Base-by-base conservation (phyloP, 2,888 invertebrate species). In the Girardia tigrina region DNA sequence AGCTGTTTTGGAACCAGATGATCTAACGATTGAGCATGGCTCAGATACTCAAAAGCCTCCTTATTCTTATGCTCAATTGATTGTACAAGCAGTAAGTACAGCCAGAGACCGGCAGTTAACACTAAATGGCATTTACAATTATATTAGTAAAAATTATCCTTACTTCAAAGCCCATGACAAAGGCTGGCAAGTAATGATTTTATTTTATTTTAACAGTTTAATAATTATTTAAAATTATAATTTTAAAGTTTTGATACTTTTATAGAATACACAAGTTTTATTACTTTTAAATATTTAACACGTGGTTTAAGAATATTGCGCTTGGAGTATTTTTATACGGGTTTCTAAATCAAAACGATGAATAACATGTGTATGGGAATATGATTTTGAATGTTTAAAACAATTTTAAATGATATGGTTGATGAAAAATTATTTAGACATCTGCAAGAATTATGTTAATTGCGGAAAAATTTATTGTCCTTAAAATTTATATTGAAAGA, bases 141-240 rank as follows among this genome's bases (percentile, higher is more conserved):
- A 94, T 86, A 97, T 97, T 86, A 94, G 94, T 78, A 94, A 94
- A 86, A 90, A 95, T 85, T 97, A 97, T 87, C 95, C 95, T 4
- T 97, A 95, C 86, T 97, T 95, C 84, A 89, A 94, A 83, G 94
- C 93, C 78, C 94, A 94, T 1, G 95, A 97, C 83, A 95, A 95
- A 86, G 95, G 95, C 78, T 97, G 95, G 95, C 97, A 97, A 87
- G 88, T 87, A 80, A n/a, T 56, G 56, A 56, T 56, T 8, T 56
- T n/a, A 20, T 56, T 56, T 4, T 56, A 2, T 56, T 12, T 16
- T 56, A 56, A 56, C 56, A 20, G 23, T 36, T 36, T 8, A 36
- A 36, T 12, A 36, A 36, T 36, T 36, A 36, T 12, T 16, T 36
- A 36, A n/a, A n/a, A n/a, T n/a, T n/a, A 36, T 36, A 36, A 36